These are phyloP conservation scores for Alaudala cheleensis DNA, from an alignment of 2,113 vertebrate species.

Conservation along the genomic window DNA sequence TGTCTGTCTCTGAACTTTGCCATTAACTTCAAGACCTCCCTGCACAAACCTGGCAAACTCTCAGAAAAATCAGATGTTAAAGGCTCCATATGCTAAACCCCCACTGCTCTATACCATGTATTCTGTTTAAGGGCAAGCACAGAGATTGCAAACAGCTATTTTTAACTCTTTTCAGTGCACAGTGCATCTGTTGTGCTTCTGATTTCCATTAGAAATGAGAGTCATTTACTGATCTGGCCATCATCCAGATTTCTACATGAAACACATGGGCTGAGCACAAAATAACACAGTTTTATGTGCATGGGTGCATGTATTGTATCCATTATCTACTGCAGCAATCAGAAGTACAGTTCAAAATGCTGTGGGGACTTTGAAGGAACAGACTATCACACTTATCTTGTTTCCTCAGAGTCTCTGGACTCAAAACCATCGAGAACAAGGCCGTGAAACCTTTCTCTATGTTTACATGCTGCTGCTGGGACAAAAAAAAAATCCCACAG, in stretches of 20 bases:
- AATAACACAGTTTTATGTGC: constrained; percentile 12
- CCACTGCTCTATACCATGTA: background rate
- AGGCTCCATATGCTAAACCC: constrained; percentile 12
- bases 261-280: constrained; percentile 51
- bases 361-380: background rate
- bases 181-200: constrained; percentile 62
- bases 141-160: constrained; percentile 47
- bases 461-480: background rate
- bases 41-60: background rate
- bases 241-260: constrained; percentile 44
- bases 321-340: background rate
- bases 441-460: background rate
- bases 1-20: background rate
- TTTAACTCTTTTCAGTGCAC: constrained; percentile 60
- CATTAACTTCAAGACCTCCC: background rate
- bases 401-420: background rate
- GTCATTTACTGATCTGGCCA: constrained; percentile 58
- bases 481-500: background rate
- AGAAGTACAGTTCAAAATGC: background rate
- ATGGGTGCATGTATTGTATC: background rate
- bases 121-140: constrained; percentile 31
- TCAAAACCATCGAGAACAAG: background rate
- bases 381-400: background rate
- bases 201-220: constrained; percentile 48
- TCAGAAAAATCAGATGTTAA: background rate